A percentile compares a stretch with the other conserved stretches of the same genome.
These are phyloP conservation scores for Ochotona curzoniae DNA, from an alignment of 2,113 vertebrate genomes.

Conservation along the genomic window DNA sequence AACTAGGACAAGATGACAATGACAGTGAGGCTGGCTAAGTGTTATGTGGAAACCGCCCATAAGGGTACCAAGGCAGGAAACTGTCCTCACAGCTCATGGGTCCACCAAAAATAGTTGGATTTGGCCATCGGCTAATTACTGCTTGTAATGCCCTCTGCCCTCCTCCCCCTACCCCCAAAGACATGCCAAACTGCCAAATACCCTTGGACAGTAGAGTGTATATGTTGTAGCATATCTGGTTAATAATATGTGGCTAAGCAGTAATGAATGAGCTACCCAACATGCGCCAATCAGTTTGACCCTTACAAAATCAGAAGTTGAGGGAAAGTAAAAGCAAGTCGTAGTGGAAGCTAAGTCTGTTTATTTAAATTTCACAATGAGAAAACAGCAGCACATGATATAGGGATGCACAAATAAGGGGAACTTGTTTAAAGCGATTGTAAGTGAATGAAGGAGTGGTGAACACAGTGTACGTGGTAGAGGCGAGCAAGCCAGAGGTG, in stretches of 20 bases:
- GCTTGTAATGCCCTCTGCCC: not conserved
- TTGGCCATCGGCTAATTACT: not conserved
- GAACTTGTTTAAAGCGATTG: not conserved
- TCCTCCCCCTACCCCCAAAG: too few relatives aligned
- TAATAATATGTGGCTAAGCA: not conserved
- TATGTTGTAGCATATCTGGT: not conserved
- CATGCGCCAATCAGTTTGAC: not conserved
- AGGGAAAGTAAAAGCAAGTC: not conserved
- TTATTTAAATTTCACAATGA: constrained; percentile 30
- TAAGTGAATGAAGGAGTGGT: not conserved
- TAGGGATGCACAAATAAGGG: not conserved
- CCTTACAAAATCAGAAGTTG: not conserved
- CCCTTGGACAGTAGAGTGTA: not conserved
- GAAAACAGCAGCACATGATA: not conserved
- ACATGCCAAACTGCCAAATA: not conserved
- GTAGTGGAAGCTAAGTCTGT: not conserved
- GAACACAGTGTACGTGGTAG: not conserved
- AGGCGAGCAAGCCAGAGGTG: not conserved
- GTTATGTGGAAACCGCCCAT: too few relatives aligned
- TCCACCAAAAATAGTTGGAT: not conserved
- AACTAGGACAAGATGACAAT: too few relatives aligned
- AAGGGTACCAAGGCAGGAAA: constrained; percentile 27
- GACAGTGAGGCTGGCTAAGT: too few relatives aligned
- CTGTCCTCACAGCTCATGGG: not conserved
- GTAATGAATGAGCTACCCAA: not conserved